Base-by-base conservation (phyloP, 2,888 invertebrate species). In the Imbricaverruca yamaguchii region DNA sequence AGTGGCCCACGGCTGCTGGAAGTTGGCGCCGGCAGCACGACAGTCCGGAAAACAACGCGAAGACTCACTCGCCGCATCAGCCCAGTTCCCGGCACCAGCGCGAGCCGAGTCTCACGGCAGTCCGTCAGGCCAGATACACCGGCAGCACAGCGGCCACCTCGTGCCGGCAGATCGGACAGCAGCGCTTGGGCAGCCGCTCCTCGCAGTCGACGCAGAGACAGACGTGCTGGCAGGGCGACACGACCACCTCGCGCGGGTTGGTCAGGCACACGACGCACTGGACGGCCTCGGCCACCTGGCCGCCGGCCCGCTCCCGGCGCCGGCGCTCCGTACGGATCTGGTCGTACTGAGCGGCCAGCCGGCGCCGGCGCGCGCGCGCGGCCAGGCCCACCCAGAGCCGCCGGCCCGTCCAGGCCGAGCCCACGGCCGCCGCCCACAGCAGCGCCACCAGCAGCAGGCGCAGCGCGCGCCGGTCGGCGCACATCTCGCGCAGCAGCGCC, bases 221-320 rank as follows among this genome's bases (percentile, higher is more conserved):
- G 11, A 96, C 93, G 87, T 96, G 96, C 0, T 96, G 96, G 87
- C 96, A 96, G 0, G 95, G 94, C 83, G 96, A 87, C 81, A 96
- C 87, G 85, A 96, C 93, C 69, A 95, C 92, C 91, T 96, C 95
- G 85, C 94, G 92, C 0, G 94, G 94, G 88, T 94, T 94, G 82
- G 90, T 91, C 65, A 92, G 90, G 87, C 96, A 96, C n/a, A 96
- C 93, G 53, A 95, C 93, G 86, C 96, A 96, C 15, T 92, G 87
- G 85, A 92, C 93, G 87, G 90, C 90, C 57, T 90, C 91, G 83
- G 84, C 80, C 67, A 23, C 80, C 39, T 12, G 78, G 80, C n/a
- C 81, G 53, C 21, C 55, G 56, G 74, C 82, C 15, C 93, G 88
- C 0, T 90, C 91, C 83, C 89, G 89, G 81, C 92, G 90, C 69